phyloP scores from a whole-genome alignment of 2,113 vertebrate genomes.

The Tricholaema leucomelas region DNA sequence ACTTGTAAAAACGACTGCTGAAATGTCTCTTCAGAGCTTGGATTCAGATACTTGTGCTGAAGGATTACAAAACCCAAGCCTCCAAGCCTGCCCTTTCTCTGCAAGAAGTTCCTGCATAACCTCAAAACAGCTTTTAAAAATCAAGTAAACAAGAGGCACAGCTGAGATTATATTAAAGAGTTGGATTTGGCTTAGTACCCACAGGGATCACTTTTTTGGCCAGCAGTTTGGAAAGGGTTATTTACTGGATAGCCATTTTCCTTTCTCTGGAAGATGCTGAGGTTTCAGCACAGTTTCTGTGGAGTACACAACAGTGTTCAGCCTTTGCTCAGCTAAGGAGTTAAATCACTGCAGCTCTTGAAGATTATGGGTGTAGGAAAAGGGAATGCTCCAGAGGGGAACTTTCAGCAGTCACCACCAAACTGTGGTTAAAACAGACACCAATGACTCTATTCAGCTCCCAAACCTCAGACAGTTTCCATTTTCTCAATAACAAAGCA shows the following conservation, averaged over 20 bases:
- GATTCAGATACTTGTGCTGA: neutral
- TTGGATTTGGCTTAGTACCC: neutral
- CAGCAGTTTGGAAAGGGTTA: slow-evolving; percentile 18
- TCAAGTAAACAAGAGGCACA: neutral
- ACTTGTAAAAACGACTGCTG: neutral
- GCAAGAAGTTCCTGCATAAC: neutral
- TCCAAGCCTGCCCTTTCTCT: neutral
- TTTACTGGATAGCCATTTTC: neutral
- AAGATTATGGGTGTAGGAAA: slow-evolving; percentile 62
- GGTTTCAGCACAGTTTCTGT: slow-evolving; percentile 20
- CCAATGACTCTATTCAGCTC: slow-evolving; percentile 69
- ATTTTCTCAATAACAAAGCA: slow-evolving; percentile 84
- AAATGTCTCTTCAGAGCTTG: neutral
- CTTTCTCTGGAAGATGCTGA: slow-evolving; percentile 28
- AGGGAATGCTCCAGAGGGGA: slow-evolving; percentile 38
- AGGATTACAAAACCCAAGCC: neutral
- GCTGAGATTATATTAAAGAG: neutral
- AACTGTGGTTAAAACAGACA: slow-evolving; percentile 69
- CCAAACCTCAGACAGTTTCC: slow-evolving; percentile 83
- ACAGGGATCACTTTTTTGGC: neutral
- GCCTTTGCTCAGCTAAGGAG: slow-evolving; percentile 6
- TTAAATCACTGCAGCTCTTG: slow-evolving; percentile 29
- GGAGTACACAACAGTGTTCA: neutral
- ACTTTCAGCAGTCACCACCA: slow-evolving; percentile 39
- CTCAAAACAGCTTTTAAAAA: neutral